Base-by-base conservation (phyloP, 2,888 invertebrate genomes). In the Beris chalybata region DNA sequence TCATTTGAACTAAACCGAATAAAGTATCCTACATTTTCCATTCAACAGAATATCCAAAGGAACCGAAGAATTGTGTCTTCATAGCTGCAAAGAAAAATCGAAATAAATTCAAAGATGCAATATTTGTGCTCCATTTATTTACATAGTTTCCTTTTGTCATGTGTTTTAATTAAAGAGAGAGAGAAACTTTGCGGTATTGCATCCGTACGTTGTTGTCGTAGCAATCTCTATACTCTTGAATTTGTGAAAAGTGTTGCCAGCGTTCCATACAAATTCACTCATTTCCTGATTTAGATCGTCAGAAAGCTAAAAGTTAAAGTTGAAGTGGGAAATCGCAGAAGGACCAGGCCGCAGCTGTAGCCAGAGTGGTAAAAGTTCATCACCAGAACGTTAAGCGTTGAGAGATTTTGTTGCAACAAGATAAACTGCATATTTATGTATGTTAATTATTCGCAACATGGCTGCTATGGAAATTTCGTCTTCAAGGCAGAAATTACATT, bases 391-490 rank as follows among this genome's bases (percentile, higher is more conserved):
- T 4, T 30, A 12, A n/a, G 53, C 47, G 30, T 47, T 6, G 7
- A 52, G 61, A 61, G 61, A 68, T 68, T 61, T 65, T 65, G 65
- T 61, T 61, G 65, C 65, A 65, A 65, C 65, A 52, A 59, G 68
- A 68, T 68, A 68, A 68, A 68, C 65, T 68, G 68, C 68, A 68
- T 68, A 68, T 68, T 68, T 68, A 65, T 68, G 65, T 68, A 68
- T 68, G 68, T 65, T 68, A 68, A 68, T 68, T 68, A 65, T 56
- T 54, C 56, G 65, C 61, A 56, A 52, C 56, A 61, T 55, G 61
- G 56, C 59, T 61, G 61, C 61, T 50, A 68, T 68, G 68, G 61
- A 65, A 68, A 68, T 68, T 65, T 65, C 66, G 47, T 66, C 31
- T 59, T 56, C 45, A 47, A 61, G 57, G 61, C 56, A 68, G 68